Evolutionary conservation across 2,888 invertebrate genomes (phyloP), one percentile per base, ranked within the genome.

Genomic region (Hemicrepidius hirtus): DNA sequence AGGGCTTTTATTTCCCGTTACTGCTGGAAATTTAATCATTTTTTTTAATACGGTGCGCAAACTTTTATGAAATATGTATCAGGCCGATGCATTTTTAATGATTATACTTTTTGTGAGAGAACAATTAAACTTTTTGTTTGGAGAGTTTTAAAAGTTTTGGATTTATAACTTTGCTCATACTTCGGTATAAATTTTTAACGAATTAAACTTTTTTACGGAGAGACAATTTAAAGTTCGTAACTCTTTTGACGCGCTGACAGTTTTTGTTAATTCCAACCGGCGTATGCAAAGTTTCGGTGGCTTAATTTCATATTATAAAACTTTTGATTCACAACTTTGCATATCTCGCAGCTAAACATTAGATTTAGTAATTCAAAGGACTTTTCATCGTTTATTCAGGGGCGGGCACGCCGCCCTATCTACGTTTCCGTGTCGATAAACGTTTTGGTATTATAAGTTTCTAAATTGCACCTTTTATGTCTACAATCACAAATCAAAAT

Each of bases 111-210:
- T 73, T 73, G 72, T 65, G 55, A 53, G 77, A 76, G 79, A 81
- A 81, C 80, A 81, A 81, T 81, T 80, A 81, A 81, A 81, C 78
- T 81, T 81, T 81, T 79, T 77, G 74, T 74, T 68, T 73, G 70
- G 63, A 28, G 69, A 74, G 73, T 74, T 74, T 68, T 71, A 76
- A 77, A 79, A 78, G 77, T 79, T 80, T 78, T 73, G 77, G 78
- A 79, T 79, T 80, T 79, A 81, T 80, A 81, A 81, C 80, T 80
- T 81, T 75, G 71, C 76, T 75, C 77, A 78, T 79, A 78, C 79
- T 79, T 78, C 75, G 78, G 81, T 83, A 84, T 84, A 84, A 83
- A 84, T 84, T 84, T 84, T 84, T 82, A 83, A 83, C 84, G 84
- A 84, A 84, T 84, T 84, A 81, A 83, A 82, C 80, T 82, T 83